Evolutionary conservation across 2,797 vertebrate genomes (phyloP).

Genomic region (Platyrinchus mystaceus): DNA sequence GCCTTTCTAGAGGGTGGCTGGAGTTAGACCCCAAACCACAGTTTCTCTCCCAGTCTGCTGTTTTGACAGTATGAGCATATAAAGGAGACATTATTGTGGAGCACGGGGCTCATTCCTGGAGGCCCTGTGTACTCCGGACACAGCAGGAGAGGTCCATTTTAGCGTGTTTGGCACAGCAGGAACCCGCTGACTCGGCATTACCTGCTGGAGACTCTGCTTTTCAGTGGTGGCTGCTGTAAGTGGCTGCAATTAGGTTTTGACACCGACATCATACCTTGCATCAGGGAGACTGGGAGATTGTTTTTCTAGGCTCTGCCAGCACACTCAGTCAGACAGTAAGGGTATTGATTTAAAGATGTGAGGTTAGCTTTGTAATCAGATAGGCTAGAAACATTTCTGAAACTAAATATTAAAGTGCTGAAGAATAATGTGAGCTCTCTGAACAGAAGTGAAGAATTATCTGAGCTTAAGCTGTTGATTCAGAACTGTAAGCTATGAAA

Average conservation of each 20-base stretch:
- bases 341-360: neutral
- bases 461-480: neutral
- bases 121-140: rapidly evolving
- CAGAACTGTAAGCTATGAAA: neutral
- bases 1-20: neutral
- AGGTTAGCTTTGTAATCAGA: neutral
- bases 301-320: neutral
- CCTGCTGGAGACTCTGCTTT: neutral
- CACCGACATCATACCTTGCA: neutral
- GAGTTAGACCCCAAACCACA: neutral
- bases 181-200: neutral
- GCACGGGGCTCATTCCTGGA: rapidly evolving
- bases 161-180: neutral
- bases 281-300: neutral
- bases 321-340: neutral
- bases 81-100: neutral
- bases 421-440: neutral
- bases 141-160: neutral
- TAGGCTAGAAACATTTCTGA: neutral
- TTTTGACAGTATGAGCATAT: neutral
- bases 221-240: neutral
- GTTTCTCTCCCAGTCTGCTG: neutral
- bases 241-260: neutral
- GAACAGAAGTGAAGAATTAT: neutral
- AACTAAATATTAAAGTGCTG: neutral